A percentile compares a stretch with the other conserved stretches of the same genome.
These are phyloP conservation scores for Crypturellus tataupa DNA, from an alignment of 2,797 vertebrate genomes.

Conservation along the genomic window DNA sequence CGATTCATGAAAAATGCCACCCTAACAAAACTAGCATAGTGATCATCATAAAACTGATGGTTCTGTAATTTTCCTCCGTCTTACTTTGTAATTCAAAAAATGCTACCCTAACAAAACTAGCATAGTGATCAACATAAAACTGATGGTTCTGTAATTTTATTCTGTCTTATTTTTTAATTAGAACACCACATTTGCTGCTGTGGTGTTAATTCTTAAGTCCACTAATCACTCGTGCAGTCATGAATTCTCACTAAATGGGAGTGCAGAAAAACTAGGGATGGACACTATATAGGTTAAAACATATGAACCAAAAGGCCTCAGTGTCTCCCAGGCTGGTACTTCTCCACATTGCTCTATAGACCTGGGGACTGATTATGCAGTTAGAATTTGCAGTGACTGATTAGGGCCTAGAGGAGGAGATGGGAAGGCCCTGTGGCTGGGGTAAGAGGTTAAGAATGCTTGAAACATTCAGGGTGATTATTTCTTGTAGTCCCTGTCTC, in stretches of 20 bases:
- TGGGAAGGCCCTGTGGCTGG: no score
- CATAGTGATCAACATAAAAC: neutral
- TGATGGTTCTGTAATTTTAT: neutral
- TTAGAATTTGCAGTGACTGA: neutral
- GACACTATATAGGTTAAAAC: neutral
- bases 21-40: neutral
- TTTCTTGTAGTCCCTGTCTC: neutral
- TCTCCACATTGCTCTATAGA: neutral
- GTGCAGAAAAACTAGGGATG: neutral
- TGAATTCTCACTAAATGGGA: neutral
- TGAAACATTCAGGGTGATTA: neutral
- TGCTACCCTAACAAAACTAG: neutral
- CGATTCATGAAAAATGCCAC: neutral
- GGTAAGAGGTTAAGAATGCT: neutral
- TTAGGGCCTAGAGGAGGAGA: neutral
- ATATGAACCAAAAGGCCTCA: neutral
- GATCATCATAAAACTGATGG: neutral
- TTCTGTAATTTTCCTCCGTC: neutral
- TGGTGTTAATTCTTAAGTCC: neutral
- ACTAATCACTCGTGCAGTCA: neutral
- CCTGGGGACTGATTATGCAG: neutral
- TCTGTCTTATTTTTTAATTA: neutral
- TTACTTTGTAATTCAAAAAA: slow-evolving; percentile 11
- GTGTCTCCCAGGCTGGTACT: neutral
- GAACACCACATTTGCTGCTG: no score